Conservation (phyloP, 2,113 vertebrate genomes). For the Phalacrocorax pelagicus region DNA sequence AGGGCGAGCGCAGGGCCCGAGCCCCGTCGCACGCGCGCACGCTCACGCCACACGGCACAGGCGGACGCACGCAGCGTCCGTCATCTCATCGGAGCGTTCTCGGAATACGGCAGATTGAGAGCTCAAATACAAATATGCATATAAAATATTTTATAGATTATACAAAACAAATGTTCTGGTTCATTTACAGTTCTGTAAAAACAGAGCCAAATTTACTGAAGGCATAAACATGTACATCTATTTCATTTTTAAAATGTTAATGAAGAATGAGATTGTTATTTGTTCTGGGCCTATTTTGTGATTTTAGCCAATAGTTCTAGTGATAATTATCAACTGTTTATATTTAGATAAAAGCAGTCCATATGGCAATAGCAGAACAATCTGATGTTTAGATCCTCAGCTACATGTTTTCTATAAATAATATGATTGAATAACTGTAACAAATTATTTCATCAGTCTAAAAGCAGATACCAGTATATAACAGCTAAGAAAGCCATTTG, state of each 20-base stretch:
- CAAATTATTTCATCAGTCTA: conserved; percentile 66
- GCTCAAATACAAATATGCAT: neutral
- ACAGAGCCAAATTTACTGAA: conserved; percentile 22
- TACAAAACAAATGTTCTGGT: conserved; percentile 44
- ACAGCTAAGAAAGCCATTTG: conserved; percentile 57
- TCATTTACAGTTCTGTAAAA: conserved; percentile 35
- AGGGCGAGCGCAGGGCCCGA: neutral
- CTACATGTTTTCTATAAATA: conserved; percentile 65
- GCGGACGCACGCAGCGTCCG: rapidly evolving
- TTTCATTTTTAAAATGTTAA: conserved; percentile 45
- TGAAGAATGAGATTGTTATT: conserved; percentile 47
- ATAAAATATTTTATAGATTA: neutral
- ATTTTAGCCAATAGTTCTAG: conserved; percentile 47
- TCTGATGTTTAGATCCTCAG: conserved; percentile 51
- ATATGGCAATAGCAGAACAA: conserved; percentile 55
- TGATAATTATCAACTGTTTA: conserved; percentile 57
- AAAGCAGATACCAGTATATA: conserved; percentile 44
- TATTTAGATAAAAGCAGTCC: conserved; percentile 52
- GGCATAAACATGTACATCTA: conserved; percentile 44
- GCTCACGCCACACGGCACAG: rapidly evolving
- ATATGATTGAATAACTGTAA: conserved; percentile 56
- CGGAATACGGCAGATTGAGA: neutral
- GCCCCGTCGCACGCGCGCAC: rapidly evolving
- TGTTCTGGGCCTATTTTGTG: conserved; percentile 47
- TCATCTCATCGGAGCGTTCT: rapidly evolving